Evolutionary conservation across 2,113 vertebrate species (phyloP), one percentile per base, ranked within the genome.

Genomic region (Pomatostomus ruficeps): DNA sequence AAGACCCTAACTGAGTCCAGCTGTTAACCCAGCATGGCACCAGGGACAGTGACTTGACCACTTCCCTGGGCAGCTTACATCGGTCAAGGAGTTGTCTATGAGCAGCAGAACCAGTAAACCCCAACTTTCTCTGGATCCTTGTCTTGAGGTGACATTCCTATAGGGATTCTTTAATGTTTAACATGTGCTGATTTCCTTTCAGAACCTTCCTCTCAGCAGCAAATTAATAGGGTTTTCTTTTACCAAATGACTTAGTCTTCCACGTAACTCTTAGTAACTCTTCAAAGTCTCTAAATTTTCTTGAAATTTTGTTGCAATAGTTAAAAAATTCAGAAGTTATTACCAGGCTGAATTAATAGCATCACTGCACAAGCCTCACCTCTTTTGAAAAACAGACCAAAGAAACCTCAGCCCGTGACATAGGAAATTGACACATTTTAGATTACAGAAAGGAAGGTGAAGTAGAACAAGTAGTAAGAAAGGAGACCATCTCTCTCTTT

Each of bases 51-150:
- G 51, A 46, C 29, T 33, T 22, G 24, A 65, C 22, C 52, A 42
- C 25, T 35, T 66, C 25, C n/a, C 81, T 46, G 49, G 11, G 25
- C 38, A 85, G 75, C 43, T 36, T 23, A 17, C 36, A 51, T 12
- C 0, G 0, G 5, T 31, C 51, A 48, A 57, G 12, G 48, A 91
- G 25, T 2, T 63, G 15, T 26, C n/a, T 48, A 11, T 19, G 13
- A 85, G 52, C 61, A 91, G 52, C n/a, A 95, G n/a, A 72, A 79
- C 24, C 0, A 5, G 45, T 17, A 85, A 85, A 57, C 10, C 4
- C 6, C 48, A 57, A 4, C 42, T 5, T 68, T 48, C 54, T 42
- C 35, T 15, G 15, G 31, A 55, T n/a, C 19, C 11, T 25, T 36
- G 31, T 16, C 61, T 36, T 65, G 14, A 87, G 21, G 22, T 29